Conservation (phyloP, 1,140 invertebrate genomes). For the Amyelois transitella region DNA sequence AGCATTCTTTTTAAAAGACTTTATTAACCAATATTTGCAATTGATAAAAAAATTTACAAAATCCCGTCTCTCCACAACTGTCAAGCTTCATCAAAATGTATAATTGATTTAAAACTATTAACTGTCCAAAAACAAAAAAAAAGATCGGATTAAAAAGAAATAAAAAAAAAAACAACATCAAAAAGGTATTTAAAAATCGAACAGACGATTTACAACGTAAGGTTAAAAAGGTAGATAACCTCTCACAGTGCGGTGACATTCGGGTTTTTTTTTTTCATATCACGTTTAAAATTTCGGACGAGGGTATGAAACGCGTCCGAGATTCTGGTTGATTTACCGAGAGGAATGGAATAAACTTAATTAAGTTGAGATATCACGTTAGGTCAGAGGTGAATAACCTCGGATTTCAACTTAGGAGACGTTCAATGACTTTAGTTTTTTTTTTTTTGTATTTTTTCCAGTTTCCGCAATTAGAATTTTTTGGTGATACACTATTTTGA, state of each 20-base stretch:
- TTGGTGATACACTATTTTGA: too few relatives aligned
- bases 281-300: neutral
- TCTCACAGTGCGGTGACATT: slow-evolving; percentile 34
- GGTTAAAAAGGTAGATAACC: slow-evolving; percentile 45
- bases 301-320: neutral
- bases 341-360: neutral
- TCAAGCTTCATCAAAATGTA: too few relatives aligned
- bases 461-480: neutral
- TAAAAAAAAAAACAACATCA: too few relatives aligned
- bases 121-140: too few relatives aligned
- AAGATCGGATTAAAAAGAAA: too few relatives aligned
- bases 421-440: slow-evolving; percentile 20
- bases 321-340: neutral
- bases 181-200: neutral
- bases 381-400: slow-evolving; percentile 23
- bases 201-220: too few relatives aligned
- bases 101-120: too few relatives aligned
- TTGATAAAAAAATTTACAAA: too few relatives aligned
- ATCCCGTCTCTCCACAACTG: too few relatives aligned
- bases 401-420: slow-evolving; percentile 8
- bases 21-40: too few relatives aligned
- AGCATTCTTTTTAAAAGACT: too few relatives aligned
- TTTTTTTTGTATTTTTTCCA: neutral
- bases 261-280: slow-evolving; percentile 2
- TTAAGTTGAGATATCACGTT: neutral